phyloP scores from a whole-genome alignment of 2,113 vertebrate species.

The Dipodomys spectabilis region DNA sequence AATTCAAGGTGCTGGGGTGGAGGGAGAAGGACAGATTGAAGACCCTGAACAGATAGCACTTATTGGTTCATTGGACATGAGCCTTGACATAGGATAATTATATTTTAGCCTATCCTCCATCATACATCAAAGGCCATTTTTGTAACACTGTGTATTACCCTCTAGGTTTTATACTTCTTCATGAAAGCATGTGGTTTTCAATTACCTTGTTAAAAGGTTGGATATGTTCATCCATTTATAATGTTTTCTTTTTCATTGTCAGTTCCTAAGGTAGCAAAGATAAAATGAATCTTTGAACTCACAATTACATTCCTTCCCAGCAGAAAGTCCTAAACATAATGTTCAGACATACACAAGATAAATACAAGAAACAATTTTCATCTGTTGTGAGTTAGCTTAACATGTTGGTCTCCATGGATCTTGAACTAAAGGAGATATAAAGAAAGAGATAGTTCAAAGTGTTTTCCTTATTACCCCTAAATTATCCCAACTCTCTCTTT shows the following conservation, averaged over 20 bases:
- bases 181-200: constrained; percentile 31
- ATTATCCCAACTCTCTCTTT: not conserved
- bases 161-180: constrained; percentile 52
- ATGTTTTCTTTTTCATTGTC: constrained; percentile 33
- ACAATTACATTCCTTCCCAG: not conserved
- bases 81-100: constrained; percentile 53
- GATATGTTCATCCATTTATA: constrained; percentile 61
- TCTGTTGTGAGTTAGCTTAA: not conserved
- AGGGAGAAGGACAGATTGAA: constrained; percentile 1
- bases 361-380: constrained; percentile 23
- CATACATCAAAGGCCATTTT: constrained; percentile 63
- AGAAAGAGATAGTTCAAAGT: constrained; percentile 10
- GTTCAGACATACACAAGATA: not conserved
- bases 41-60: constrained; percentile 22
- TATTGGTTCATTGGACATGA: constrained; percentile 64
- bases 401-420: not conserved
- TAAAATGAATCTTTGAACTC: constrained; percentile 62
- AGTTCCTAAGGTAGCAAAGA: constrained; percentile 49
- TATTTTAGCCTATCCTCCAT: constrained; percentile 52
- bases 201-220: constrained; percentile 64
- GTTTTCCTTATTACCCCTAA: constrained; percentile 20
- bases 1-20: constrained; percentile 34
- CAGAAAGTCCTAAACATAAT: not conserved
- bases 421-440: constrained; percentile 12
- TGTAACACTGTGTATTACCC: not conserved